Conservation (phyloP, 2,797 vertebrate genomes). For the Ctenopoma multispine region DNA sequence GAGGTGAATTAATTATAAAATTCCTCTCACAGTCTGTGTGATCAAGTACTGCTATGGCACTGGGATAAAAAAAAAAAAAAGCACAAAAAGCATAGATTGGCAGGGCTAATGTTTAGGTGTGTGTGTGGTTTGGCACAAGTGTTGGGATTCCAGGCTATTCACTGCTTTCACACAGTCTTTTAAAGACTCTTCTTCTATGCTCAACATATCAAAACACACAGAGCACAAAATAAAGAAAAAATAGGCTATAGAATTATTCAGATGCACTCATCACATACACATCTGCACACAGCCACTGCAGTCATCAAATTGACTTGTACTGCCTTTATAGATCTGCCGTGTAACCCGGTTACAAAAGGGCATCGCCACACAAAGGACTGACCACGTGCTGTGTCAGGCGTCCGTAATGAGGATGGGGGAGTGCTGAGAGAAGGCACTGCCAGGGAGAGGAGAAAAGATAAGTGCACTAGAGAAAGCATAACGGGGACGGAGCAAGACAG, state of each 20-base stretch:
- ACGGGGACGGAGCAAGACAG: conserved; percentile 15
- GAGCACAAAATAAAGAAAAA: background rate
- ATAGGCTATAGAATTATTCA: background rate
- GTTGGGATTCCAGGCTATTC: conserved; percentile 39
- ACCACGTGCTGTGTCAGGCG: conserved; percentile 70
- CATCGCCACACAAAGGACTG: conserved; percentile 62
- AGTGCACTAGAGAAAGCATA: conserved; percentile 33
- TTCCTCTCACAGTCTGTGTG: conserved; percentile 70
- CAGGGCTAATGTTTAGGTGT: conserved; percentile 50
- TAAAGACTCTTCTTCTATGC: conserved; percentile 44
- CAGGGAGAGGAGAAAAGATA: conserved; percentile 8
- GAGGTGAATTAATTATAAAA: conserved; percentile 50
- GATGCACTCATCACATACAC: background rate
- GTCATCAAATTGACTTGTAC: conserved; percentile 40
- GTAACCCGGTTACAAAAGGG: conserved; percentile 64
- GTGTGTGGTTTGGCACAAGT: conserved; percentile 50
- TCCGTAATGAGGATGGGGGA: conserved; percentile 57
- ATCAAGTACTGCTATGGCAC: conserved; percentile 51
- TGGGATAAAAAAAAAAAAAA: conserved; percentile 66
- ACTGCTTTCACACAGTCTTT: conserved; percentile 48
- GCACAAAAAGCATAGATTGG: conserved; percentile 61
- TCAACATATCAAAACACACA: conserved; percentile 26
- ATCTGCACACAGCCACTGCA: conserved; percentile 15
- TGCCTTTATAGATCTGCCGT: conserved; percentile 62
- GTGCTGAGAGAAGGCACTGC: conserved; percentile 18